phyloP scores from a whole-genome alignment of 1,140 invertebrate genomes.

The Atopsyche davidsoni region DNA sequence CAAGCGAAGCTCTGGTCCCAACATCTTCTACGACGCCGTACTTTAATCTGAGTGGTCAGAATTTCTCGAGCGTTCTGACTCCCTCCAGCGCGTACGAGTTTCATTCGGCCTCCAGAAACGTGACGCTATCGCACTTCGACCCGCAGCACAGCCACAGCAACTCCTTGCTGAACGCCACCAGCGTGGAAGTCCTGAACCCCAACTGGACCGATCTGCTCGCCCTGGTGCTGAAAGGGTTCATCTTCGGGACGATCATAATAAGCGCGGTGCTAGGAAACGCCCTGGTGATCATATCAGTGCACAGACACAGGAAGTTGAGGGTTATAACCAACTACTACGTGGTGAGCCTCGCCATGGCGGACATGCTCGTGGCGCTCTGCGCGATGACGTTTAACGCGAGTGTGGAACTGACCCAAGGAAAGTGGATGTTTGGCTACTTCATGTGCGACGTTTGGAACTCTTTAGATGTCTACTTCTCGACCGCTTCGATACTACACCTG shows the following conservation, averaged over 20 bases:
- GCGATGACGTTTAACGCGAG: constrained; percentile 95
- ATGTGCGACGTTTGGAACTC: constrained; percentile 95
- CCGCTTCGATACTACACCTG: constrained; percentile 87
- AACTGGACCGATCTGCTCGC: constrained; percentile 50
- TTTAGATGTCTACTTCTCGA: constrained; percentile 92
- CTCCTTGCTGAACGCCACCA: constrained; percentile 18
- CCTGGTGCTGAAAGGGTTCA: constrained; percentile 63
- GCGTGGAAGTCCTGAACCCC: constrained; percentile 25
- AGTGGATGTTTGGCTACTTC: constrained; percentile 81
- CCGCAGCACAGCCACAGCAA: constrained; percentile 19
- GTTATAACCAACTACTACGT: constrained; percentile 95
- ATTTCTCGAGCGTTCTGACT: constrained; percentile 1
- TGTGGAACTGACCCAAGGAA: constrained; percentile 66
- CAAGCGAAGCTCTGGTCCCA: neutral
- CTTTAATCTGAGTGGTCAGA: constrained; percentile 4
- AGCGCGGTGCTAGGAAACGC: constrained; percentile 83
- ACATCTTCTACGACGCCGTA: constrained; percentile 4
- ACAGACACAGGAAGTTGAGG: constrained; percentile 64
- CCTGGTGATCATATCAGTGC: constrained; percentile 74
- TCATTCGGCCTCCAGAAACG: constrained; percentile 7
- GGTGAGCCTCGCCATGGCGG: constrained; percentile 85
- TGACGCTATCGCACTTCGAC: constrained; percentile 9
- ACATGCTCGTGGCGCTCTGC: constrained; percentile 85
- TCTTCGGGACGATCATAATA: constrained; percentile 78
- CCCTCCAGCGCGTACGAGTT: constrained; percentile 20